Base-by-base conservation (phyloP, 2,888 invertebrate genomes). In the Deroplatys truncata region DNA sequence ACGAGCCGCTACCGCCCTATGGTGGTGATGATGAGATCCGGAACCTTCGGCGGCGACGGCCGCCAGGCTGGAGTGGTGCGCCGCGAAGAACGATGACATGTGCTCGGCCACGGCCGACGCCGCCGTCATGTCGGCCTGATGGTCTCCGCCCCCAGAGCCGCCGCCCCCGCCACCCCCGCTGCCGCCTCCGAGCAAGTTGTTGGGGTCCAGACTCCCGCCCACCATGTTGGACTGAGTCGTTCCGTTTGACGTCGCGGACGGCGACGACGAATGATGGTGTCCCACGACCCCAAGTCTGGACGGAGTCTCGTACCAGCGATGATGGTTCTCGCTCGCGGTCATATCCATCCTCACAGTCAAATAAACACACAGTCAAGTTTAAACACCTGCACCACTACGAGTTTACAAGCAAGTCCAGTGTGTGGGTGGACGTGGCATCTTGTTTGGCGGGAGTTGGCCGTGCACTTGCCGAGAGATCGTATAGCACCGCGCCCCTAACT, bases 1-100 rank as follows among this genome's bases (percentile, higher is more conserved):
- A 90, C 95, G 93, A 93, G 94, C 92, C 93, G 94, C 93, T 93
- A 94, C 94, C 94, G 94, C 94, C 93, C 93, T 72, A 25, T 72
- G 56, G 56, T 72, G 92, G 94, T 94, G 95, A 94, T 93, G 92
- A 92, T 92, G 92, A 95, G 94, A 93, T 94, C 94, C 90, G 49
- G 83, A 29, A n/a, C 85, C 43, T 4, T 84, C 88, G 1, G 93
- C 94, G 92, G 93, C 94, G 94, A 92, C 95, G 92, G 94, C 92
- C 91, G 92, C 92, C 91, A 93, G 93, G 92, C 89, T 90, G 84
- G 91, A 90, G 84, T 91, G 91, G 89, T 91, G 91, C 20, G 90
- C 91, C 91, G 90, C 91, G 91, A 94, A 94, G 92, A 94, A 94
- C 85, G 93, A 93, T 35, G 94, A 94, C 94, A 94, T 94, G 91